Evolutionary conservation across 2,888 invertebrate genomes (phyloP).

Genomic region (Pristionchus fissidentatus): DNA sequence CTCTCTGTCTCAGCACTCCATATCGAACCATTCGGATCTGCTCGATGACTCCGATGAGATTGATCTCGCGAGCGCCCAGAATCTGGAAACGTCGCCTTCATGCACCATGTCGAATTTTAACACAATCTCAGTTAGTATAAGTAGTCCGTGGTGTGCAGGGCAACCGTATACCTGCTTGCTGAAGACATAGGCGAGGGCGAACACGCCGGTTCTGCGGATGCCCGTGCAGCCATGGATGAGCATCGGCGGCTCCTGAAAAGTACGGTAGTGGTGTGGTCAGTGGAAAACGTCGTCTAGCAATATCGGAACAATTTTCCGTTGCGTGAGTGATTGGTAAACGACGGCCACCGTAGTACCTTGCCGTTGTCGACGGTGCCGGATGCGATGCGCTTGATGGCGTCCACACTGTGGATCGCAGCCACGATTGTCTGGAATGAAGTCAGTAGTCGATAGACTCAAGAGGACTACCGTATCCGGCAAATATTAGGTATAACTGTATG

Average conservation of each 20-base stretch:
- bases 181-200: slow-evolving; percentile 45
- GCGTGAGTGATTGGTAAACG: background rate
- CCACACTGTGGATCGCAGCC: background rate
- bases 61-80: background rate
- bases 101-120: background rate
- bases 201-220: slow-evolving; percentile 34
- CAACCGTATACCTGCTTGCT: slow-evolving; percentile 35
- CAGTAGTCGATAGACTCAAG: background rate
- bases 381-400: background rate
- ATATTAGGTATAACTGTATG: too few relatives aligned
- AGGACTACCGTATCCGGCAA: background rate
- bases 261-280: background rate
- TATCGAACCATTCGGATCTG: slow-evolving; percentile 23
- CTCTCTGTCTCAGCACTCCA: slow-evolving; percentile 37
- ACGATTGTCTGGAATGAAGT: slow-evolving; percentile 13
- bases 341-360: slow-evolving; percentile 23
- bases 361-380: slow-evolving; percentile 23
- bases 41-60: slow-evolving; percentile 18
- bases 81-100: slow-evolving; percentile 31
- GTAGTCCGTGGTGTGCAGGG: slow-evolving; percentile 8
- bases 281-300: slow-evolving; percentile 23
- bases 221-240: slow-evolving; percentile 45
- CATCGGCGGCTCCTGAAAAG: slow-evolving; percentile 36
- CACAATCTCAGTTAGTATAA: background rate
- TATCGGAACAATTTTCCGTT: background rate